Base-by-base conservation (phyloP, 2,113 vertebrate species). In the Megaceryle torquata region DNA sequence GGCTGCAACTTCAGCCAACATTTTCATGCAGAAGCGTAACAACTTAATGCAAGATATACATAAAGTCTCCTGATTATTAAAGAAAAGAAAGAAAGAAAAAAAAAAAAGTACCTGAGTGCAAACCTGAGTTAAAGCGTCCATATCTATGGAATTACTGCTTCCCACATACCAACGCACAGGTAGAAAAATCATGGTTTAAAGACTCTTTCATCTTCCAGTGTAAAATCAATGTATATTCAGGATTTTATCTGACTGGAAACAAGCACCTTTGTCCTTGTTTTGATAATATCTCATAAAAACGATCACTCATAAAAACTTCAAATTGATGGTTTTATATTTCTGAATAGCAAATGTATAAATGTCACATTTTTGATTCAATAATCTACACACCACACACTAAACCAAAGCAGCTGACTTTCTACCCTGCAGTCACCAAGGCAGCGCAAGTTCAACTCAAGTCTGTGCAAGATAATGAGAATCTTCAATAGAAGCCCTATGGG, bases 401-500 rank as follows among this genome's bases (percentile, higher is more conserved):
- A 80, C 28, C 1, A 1, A 70, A 71, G 76, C 80, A 53, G 63
- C 70, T 50, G 93, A 71, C 59, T 92, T 89, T 75, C 65, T 78
- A 54, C 82, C 88, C 89, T 81, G 93, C 88, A 91, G 80, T 79
- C 95, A 84, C 72, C 20, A 35, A 79, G 53, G 86, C 91, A 90
- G 86, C 35, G 2, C 57, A 75, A 85, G 68, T 68, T 37, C 86
- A 93, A 79, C 39, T 6, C 56, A 93, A 95, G 81, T 78, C 94
- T 89, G 57, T 74, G 64, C 64, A 93, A 72, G 88, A 91, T 95
- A 96, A 96, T 88, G 91, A 95, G 95, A 91, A 94, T 83, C 89
- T 90, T 97, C 93, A 94, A 59, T 39, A 50, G 77, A 59, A 96
- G 54, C 72, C 91, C 82, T 63, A 51, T 67, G 95, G 88, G 91